phyloP scores from a whole-genome alignment of 1,140 invertebrate genomes.

The Trichonephila inaurata region DNA sequence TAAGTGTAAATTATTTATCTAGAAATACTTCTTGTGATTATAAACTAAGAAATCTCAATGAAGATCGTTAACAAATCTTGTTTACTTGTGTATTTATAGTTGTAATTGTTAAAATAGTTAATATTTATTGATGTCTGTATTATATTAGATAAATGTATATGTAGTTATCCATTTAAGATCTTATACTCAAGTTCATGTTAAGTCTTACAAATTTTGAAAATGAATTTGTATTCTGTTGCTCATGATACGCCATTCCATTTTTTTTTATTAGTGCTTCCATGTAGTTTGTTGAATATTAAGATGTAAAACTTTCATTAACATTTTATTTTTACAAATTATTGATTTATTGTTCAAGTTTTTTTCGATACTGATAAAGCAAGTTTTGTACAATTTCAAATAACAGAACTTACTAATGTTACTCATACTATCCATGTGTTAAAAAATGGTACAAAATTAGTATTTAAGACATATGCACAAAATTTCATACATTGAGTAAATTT shows the following conservation, averaged over 20 bases:
- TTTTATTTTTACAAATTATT: neutral
- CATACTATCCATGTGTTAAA: neutral
- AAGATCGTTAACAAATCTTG: neutral
- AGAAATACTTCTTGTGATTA: too few relatives aligned
- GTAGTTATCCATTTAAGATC: neutral
- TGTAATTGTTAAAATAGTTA: neutral
- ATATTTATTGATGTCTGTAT: neutral
- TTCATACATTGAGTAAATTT: neutral
- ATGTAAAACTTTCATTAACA: neutral
- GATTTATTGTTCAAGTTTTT: too few relatives aligned
- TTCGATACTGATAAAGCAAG: too few relatives aligned
- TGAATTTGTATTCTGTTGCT: neutral
- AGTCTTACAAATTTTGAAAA: neutral
- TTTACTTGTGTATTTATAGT: neutral
- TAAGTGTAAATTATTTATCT: neutral
- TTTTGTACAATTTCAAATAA: too few relatives aligned
- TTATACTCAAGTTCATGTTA: neutral
- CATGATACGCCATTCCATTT: neutral
- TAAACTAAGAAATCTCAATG: neutral
- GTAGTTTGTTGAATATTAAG: neutral
- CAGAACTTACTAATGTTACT: neutral
- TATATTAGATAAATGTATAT: neutral
- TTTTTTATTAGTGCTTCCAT: neutral
- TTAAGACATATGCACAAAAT: neutral
- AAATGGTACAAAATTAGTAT: constrained; percentile 13